Evolutionary conservation across 2,113 vertebrate genomes (phyloP).

Genomic region (Coptodon rendalli): DNA sequence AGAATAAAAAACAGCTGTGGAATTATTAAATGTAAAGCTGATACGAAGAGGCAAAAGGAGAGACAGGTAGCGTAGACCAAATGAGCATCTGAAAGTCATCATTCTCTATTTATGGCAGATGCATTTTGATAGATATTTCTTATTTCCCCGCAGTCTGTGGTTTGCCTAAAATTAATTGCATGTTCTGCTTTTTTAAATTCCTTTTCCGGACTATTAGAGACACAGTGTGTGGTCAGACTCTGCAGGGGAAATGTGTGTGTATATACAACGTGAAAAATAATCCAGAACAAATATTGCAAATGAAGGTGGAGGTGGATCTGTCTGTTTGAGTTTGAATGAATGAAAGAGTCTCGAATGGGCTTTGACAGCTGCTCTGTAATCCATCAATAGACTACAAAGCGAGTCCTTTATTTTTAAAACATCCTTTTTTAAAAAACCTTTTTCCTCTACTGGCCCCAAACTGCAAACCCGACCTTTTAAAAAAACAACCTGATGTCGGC

Average conservation of each 20-base stretch:
- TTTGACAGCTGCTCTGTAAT: not conserved
- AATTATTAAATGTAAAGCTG: not conserved
- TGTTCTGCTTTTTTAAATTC: not conserved
- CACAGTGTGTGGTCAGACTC: not conserved
- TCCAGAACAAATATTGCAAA: slow-evolving; percentile 11
- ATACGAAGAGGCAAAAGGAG: not conserved
- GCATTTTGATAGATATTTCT: not conserved
- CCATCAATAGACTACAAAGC: slow-evolving; percentile 17
- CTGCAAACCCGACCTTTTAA: not conserved
- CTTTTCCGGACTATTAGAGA: not conserved
- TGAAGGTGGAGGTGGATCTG: not conserved
- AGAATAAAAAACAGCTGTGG: not conserved
- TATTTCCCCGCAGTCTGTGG: fast-evolving
- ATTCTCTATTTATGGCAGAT: not conserved
- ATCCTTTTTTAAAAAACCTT: not conserved
- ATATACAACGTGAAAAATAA: slow-evolving; percentile 4
- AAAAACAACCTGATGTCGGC: not conserved
- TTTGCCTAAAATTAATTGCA: not conserved
- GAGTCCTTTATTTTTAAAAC: not conserved
- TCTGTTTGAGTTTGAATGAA: not conserved
- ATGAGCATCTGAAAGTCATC: slow-evolving; percentile 7
- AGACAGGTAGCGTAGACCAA: not conserved
- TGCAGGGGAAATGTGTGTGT: not conserved
- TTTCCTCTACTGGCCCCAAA: not conserved
- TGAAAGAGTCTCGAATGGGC: not conserved